These are phyloP conservation scores for Steatornis caripensis DNA, from an alignment of 2,113 vertebrate species.

Conservation along the genomic window DNA sequence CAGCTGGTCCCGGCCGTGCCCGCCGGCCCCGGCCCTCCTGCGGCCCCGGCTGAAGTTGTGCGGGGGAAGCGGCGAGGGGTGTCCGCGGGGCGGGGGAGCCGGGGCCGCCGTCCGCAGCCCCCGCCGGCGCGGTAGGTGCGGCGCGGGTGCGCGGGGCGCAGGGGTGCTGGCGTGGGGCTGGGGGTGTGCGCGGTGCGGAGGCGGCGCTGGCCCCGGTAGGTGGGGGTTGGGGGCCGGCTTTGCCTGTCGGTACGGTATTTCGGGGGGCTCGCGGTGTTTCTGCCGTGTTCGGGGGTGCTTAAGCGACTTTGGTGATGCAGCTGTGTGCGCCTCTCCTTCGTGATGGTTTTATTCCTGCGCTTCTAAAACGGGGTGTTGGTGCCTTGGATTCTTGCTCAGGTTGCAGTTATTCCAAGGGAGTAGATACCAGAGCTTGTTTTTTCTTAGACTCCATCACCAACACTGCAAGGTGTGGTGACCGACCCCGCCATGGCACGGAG, in stretches of 20 bases:
- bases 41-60: neutral
- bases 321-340: rapidly evolving
- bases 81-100: neutral
- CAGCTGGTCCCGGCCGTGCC: slow-evolving; percentile 63
- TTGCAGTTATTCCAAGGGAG: neutral
- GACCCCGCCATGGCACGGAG: too few relatives aligned
- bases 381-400: neutral
- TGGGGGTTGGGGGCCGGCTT: neutral
- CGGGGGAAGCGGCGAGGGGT: neutral
- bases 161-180: neutral
- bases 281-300: neutral
- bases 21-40: neutral
- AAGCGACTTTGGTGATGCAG: neutral
- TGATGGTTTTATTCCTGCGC: neutral
- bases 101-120: neutral
- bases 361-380: neutral
- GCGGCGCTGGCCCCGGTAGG: too few relatives aligned
- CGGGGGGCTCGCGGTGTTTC: neutral
- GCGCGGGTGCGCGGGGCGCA: too few relatives aligned
- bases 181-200: neutral
- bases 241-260: neutral
- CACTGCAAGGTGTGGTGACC: too few relatives aligned
- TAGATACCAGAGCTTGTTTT: neutral
- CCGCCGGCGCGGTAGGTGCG: neutral
- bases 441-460: too few relatives aligned